Base-by-base conservation (phyloP, 2,888 invertebrate species). In the Drosophila antonietae region DNA sequence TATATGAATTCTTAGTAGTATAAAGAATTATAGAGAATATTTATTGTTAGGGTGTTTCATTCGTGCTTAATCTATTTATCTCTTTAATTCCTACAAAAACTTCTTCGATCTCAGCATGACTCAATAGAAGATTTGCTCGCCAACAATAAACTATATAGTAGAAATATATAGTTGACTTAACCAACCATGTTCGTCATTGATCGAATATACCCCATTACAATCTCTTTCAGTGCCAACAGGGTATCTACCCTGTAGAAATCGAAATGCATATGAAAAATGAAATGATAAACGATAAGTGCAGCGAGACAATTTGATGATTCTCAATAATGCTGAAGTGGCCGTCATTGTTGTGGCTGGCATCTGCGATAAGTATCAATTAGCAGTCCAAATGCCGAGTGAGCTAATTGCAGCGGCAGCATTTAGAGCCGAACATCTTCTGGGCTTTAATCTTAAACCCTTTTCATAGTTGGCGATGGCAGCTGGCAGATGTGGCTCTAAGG, bases 301-400 rank as follows among this genome's bases (percentile, higher is more conserved):
- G 56, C 66, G 69, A 72, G 65, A 75, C 75, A 71, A 75, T 74
- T 67, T 75, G 31, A 28, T 33, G 44, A 47, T 18, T 46, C 37
- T 46, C 58, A 57, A 41, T 43, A 28, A 49, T 49, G 56, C 63
- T 74, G 57, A 68, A 78, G 78, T 78, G 68, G 61, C 44, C 44
- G 31, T 46, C 58, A 68, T 78, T 78, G 72, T 75, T 77, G 70
- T 80, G 49, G 39, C 49, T 31, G 47, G 71, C 64, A 60, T 57
- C 64, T n/a, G 60, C 52, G 84, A 85, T 85, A 84, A 87, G 85
- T 81, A 88, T 86, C 85, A 79, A 79, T 77, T 79, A 73, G 75
- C 58, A 28, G 55, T 18, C 8, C n/a, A 31, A n/a, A 31, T 55
- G 28, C 64, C 59, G 72, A 78, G 73, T 75, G 72, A 73, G 78